These are phyloP conservation scores for Heliconius charithonia DNA, from an alignment of 2,888 invertebrate species.

Conservation along the genomic window DNA sequence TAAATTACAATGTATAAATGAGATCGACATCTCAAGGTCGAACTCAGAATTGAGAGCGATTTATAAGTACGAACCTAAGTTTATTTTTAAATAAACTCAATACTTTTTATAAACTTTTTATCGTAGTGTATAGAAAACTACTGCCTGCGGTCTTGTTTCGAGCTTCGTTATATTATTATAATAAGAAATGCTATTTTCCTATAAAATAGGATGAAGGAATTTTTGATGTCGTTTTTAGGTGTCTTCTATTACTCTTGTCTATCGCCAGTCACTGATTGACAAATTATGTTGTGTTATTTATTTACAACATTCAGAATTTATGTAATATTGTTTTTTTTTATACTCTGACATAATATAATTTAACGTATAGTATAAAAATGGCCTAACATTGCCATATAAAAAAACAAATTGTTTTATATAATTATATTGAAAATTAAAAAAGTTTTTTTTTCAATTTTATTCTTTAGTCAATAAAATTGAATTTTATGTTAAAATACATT, in stretches of 20 bases:
- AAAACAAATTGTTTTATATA: not conserved
- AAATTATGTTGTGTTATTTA: not conserved
- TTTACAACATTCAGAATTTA: not conserved
- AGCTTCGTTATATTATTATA: not conserved
- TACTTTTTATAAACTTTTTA: not conserved
- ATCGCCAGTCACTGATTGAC: constrained; percentile 2
- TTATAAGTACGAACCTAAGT: no score
- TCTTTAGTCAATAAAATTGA: not conserved
- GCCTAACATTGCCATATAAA: not conserved
- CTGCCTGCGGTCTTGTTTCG: not conserved
- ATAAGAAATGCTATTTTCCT: not conserved
- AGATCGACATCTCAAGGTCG: no score
- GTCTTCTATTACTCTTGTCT: not conserved
- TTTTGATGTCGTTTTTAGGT: constrained; percentile 4
- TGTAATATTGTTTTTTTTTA: not conserved
- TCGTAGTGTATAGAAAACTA: not conserved
- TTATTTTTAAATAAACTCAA: no score
- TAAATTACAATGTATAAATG: no score
- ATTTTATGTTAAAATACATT: not conserved
- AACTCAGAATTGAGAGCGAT: no score
- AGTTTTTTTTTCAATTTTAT: not conserved
- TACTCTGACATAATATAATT: not conserved
- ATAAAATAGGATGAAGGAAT: not conserved
- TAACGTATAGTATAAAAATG: not conserved
- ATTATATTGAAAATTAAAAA: not conserved